phyloP scores from a whole-genome alignment of 2,888 invertebrate genomes.

The Lithophane socia region DNA sequence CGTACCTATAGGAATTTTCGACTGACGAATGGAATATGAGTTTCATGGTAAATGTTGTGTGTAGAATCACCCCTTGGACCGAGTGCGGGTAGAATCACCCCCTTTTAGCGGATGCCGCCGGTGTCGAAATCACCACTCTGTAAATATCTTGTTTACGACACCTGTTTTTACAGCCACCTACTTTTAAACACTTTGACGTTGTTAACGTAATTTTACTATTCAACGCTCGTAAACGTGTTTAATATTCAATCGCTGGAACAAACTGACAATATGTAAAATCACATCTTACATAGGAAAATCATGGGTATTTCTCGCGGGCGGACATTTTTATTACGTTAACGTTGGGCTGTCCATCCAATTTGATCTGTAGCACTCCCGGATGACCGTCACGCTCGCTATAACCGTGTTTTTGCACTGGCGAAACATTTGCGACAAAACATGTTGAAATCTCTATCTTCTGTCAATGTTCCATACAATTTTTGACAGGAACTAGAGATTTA shows the following conservation, averaged over 20 bases:
- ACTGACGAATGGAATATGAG: too few species aligned
- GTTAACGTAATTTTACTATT: neutral
- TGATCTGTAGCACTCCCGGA: conserved; percentile 63
- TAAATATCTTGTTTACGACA: neutral
- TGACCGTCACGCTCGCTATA: conserved; percentile 34
- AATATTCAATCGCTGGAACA: conserved; percentile 21
- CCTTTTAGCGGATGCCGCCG: too few species aligned
- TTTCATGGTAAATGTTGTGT: too few species aligned
- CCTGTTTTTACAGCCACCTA: too few species aligned
- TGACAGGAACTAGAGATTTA: too few species aligned
- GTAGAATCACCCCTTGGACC: too few species aligned
- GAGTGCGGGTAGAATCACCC: too few species aligned
- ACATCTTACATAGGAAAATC: conserved; percentile 70
- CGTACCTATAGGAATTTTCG: too few species aligned
- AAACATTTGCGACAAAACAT: too few species aligned
- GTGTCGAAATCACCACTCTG: too few species aligned
- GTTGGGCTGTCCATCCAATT: conserved; percentile 71
- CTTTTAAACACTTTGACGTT: neutral
- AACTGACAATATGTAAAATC: conserved; percentile 58
- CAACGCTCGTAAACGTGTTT: neutral
- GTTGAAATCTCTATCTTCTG: too few species aligned
- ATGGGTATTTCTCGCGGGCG: conserved; percentile 79
- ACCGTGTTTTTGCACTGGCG: neutral
- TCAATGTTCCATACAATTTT: too few species aligned
- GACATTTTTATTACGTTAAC: conserved; percentile 77